Evolutionary conservation across 2,797 vertebrate species (phyloP), one percentile per base, ranked within the genome.

Genomic region (Sebastes nivosus): DNA sequence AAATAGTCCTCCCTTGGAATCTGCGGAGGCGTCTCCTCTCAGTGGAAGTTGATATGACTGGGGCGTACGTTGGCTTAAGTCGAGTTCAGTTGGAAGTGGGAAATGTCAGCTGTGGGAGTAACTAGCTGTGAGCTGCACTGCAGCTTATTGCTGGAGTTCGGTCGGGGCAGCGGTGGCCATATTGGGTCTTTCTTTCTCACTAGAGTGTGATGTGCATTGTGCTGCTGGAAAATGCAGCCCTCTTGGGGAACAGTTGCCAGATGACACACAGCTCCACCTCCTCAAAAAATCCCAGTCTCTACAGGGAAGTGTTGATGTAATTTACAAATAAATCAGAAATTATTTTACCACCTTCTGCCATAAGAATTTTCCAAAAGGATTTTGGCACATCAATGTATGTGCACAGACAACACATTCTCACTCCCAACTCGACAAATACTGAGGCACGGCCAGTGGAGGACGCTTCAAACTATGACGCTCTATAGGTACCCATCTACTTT

Each of bases 1-100:
- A 91, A 90, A 82, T 64, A 86, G 86, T 74, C 60, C 27, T 25
- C 38, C 55, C 78, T 87, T 80, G 29, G 59, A 50, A 24, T 58
- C 32, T 77, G 58, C 72, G 70, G 65, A 69, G 72, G 73, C 42
- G 13, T 73, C 67, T 65, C 25, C 66, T 79, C 68, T 67, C 50
- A 36, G 67, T 82, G 32, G 79, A 75, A 80, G 58, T 36, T 82
- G 75, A 82, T 75, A 34, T 75, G 72, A 72, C 63, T 72, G 70
- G 9, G 50, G 42, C 22, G 8, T 46, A 72, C 57, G 79, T 85
- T 75, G 58, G 55, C 61, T 81, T 65, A 30, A 79, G 77, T 80
- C 5, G 20, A 82, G 59, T 85, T 83, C 75, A 64, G 65, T 66
- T 66, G 72, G 76, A 80, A 85, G 73, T 55, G 80, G 58, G 58